Evolutionary conservation across 2,888 invertebrate species (phyloP).

Genomic region (Entomobrya multifasciata): DNA sequence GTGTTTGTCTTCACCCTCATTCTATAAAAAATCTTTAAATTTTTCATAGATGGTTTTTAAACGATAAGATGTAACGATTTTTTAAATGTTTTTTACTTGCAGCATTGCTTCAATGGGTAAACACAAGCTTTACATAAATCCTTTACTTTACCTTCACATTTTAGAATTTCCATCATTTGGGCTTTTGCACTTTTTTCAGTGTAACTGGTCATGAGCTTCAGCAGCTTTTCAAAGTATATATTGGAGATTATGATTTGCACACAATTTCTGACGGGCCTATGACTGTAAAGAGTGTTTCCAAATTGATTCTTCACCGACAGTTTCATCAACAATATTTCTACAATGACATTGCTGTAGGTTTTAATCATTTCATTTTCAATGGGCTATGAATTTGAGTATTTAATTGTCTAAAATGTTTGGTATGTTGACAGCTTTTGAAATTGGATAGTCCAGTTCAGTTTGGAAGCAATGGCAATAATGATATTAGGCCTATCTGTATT

Average conservation of each 20-base stretch:
- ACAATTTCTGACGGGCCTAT: constrained; percentile 88
- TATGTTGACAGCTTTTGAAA: constrained; percentile 64
- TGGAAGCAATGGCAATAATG: constrained; percentile 70
- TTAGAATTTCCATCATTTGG: neutral
- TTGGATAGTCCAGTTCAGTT: constrained; percentile 75
- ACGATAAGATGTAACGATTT: too few relatives aligned
- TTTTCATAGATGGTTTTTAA: too few relatives aligned
- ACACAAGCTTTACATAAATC: constrained; percentile 15
- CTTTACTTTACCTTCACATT: neutral
- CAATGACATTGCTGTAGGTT: constrained; percentile 73
- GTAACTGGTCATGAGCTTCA: constrained; percentile 38
- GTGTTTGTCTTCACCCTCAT: neutral
- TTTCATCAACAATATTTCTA: constrained; percentile 76
- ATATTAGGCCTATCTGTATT: constrained; percentile 73
- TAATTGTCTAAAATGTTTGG: too few relatives aligned
- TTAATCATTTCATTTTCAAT: too few relatives aligned
- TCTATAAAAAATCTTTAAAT: too few relatives aligned
- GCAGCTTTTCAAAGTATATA: constrained; percentile 85
- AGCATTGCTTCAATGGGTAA: constrained; percentile 80
- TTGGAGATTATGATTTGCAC: constrained; percentile 92
- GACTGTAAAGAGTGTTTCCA: constrained; percentile 89
- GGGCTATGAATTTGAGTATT: too few relatives aligned
- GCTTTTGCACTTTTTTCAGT: neutral
- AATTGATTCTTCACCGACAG: constrained; percentile 86
- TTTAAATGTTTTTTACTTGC: too few relatives aligned